Conservation (phyloP, 2,113 vertebrate genomes). For the Bettongia penicillata region DNA sequence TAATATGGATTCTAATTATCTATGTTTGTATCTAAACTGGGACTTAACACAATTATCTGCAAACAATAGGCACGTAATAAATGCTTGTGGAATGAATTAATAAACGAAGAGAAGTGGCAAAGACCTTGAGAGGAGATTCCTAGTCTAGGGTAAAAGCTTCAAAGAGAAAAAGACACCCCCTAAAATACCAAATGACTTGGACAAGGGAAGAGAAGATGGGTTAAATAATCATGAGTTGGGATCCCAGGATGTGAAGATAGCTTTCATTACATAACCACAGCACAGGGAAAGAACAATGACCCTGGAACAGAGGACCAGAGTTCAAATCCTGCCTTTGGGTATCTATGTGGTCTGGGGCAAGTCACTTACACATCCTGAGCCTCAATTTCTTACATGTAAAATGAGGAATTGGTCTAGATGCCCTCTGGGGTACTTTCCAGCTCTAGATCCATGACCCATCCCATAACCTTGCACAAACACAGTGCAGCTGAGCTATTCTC, state of each 20-base stretch:
- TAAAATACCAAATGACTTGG: neutral
- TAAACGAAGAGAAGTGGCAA: neutral
- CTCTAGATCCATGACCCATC: neutral
- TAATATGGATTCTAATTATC: neutral
- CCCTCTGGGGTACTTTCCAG: neutral
- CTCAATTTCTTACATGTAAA: neutral
- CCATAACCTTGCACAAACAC: neutral
- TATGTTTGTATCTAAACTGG: neutral
- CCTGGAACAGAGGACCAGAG: neutral
- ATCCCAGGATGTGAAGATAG: neutral
- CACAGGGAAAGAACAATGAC: neutral
- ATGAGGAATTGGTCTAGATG: neutral
- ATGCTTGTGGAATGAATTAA: neutral
- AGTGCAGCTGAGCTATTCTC: neutral
- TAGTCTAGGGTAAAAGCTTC: neutral
- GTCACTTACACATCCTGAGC: neutral
- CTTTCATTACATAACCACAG: neutral
- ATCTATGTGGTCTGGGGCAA: neutral
- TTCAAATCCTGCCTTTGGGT: neutral
- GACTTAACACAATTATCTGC: neutral
- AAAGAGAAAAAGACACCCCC: neutral
- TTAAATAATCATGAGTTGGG: neutral
- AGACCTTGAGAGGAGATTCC: neutral
- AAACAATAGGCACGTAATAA: neutral
- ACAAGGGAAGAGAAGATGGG: neutral